Evolutionary conservation across 2,113 vertebrate species (phyloP), one percentile per base, ranked within the genome.

Genomic region (Sinocyclocheilus maitianheensis): DNA sequence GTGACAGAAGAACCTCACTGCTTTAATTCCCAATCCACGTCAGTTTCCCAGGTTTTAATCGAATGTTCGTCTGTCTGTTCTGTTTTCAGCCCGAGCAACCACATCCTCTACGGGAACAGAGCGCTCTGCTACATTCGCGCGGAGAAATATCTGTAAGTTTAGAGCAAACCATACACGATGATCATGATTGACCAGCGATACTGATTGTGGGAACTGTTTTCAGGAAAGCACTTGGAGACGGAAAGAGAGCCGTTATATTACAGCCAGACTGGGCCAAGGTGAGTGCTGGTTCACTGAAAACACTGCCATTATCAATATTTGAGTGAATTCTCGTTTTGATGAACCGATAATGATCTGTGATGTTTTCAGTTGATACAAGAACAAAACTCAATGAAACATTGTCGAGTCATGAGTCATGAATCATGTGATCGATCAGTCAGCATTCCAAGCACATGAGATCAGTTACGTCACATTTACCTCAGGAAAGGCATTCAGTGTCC

Each of bases 211-310:
- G 16, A 40, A 24, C 24, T 72, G 6, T 46, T 91, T 90, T 77
- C 91, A 99, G 98, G 92, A 97, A 93, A 91, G 98, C 97, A 0
- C 88, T 95, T 22, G 88, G 90, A 48, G 98, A 99, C 95, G 98
- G 97, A 67, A 99, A 97, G 91, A 95, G 96, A 88, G 97, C 98
- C 10, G 93, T 86, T 72, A 79, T 99, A 85, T 92, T 99, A 81
- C 94, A 97, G 84, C 96, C 95, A n/a, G 88, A 88, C 3, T 99
- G 97, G 97, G 93, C 96, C 55, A 99, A 99, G 97, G 98, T 99
- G 93, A 79, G 55, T 2, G 2, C n/a, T 11, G 46, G 0, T 18
- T 37, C 7, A 18, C 30, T 0, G 8, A 22, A 53, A 22, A 7
- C 55, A 55, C 53, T 55, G 16, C 16, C 53, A 6, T 3, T 16